Evolutionary conservation across 2,113 vertebrate species (phyloP).

Genomic region (Rhinichthys klamathensis): DNA sequence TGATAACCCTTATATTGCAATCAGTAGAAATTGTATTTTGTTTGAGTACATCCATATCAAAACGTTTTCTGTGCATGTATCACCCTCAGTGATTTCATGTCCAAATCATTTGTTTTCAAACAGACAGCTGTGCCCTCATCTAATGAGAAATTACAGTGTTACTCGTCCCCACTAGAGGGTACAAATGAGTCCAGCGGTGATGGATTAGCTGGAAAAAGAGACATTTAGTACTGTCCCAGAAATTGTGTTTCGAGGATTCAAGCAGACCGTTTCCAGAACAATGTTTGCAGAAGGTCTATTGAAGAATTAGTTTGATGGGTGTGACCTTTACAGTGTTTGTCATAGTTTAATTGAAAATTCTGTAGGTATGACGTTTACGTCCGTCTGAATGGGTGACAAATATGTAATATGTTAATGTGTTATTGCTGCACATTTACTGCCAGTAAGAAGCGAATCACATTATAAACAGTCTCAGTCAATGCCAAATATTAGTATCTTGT

Average conservation of each 20-base stretch:
- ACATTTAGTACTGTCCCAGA: conserved; percentile 25
- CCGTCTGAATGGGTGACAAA: background rate
- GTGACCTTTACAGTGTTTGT: background rate
- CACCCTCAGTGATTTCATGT: conserved; percentile 8
- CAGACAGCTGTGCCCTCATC: conserved; percentile 9
- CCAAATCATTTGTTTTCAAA: conserved; percentile 23
- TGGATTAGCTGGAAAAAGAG: conserved; percentile 26
- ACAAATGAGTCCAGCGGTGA: conserved; percentile 31
- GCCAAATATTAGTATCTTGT: background rate
- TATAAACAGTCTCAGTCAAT: background rate
- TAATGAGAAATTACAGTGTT: conserved; percentile 24
- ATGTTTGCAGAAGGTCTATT: conserved; percentile 33
- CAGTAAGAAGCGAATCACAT: background rate
- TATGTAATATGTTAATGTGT: background rate
- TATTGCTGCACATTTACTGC: background rate
- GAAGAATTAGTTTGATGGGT: background rate
- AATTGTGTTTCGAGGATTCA: conserved; percentile 18
- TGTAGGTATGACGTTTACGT: background rate
- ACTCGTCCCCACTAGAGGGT: conserved; percentile 44
- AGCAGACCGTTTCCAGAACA: conserved; percentile 44
- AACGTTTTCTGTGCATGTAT: background rate
- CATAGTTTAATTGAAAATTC: background rate
- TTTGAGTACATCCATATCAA: conserved; percentile 12
- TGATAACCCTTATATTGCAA: background rate
- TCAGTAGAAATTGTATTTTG: background rate